Base-by-base conservation (phyloP, 2,797 vertebrate species). In the Danio jaintianensis region DNA sequence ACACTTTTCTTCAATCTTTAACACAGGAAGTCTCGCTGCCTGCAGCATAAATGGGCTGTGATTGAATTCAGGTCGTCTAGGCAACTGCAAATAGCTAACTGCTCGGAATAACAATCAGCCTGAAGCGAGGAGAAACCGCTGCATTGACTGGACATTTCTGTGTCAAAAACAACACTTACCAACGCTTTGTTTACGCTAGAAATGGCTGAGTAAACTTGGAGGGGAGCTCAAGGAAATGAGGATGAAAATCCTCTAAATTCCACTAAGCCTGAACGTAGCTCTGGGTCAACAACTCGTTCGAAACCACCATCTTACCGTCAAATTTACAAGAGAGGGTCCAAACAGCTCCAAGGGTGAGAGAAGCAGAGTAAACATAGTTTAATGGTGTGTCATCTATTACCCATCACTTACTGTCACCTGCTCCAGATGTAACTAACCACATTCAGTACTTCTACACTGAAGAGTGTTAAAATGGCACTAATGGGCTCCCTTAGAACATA, bases 51-150 rank as follows among this genome's bases (percentile, higher is more conserved):
- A 61, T 16, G 55, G 43, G 18, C 66, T 36, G 58, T 74, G 20
- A 58, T 53, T 77, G 29, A 68, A 79, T 68, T 81, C 70, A 75
- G 68, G 58, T 75, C 45, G 47, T 69, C 52, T 48, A 56, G 16
- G 56, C 56, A 75, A 77, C 58, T 55, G 16, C 68, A 73, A 42
- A 50, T 43, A 40, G 50, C 48, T 61, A 67, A 62, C 58, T 50
- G 76, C 71, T 75, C 29, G 22, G 56, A 82, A 82, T 80, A 82
- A 78, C 62, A 80, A 84, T 80, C 58, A 70, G 36, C 18, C 0
- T 20, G 40, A 59, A 48, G 12, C 0, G 13, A 68, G 56, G 47
- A 61, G 6, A 22, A 69, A 43, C 29, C 15, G 13, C 56, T 71
- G 53, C 40, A 47, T 7, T 6, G 72, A 63, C 59, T 50, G 64